Percentiles rank a stretch among this genome's conserved stretches.
Evolutionary conservation across 2,888 invertebrate genomes (phyloP).

Genomic region (Drosophila siamana): DNA sequence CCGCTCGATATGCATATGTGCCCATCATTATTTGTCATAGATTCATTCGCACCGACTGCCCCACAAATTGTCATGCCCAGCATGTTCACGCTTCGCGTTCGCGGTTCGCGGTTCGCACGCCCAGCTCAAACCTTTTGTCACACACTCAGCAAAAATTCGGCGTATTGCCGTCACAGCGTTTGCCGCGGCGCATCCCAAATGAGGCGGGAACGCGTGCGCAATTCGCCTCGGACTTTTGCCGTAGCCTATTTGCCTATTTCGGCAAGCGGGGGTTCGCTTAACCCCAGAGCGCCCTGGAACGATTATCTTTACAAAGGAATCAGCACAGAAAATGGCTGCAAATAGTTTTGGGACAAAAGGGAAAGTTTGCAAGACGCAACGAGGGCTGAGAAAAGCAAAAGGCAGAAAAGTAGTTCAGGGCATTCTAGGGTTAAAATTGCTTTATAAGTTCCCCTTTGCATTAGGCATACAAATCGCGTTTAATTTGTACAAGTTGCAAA

Average conservation of each 20-base stretch:
- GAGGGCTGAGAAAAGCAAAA: neutral
- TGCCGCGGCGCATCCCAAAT: conserved; percentile 60
- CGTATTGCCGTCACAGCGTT: conserved; percentile 22
- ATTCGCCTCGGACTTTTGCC: conserved; percentile 38
- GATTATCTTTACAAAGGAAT: neutral
- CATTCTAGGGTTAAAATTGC: conserved; percentile 53
- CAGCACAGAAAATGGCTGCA: too few relatives aligned
- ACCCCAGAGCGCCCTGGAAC: conserved; percentile 31
- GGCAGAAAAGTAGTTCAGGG: neutral
- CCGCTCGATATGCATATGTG: conserved; percentile 8
- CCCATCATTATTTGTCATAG: conserved; percentile 36
- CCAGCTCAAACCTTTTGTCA: conserved; percentile 21
- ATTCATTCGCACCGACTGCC: conserved; percentile 14
- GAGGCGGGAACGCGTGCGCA: conserved; percentile 66
- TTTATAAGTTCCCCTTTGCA: conserved; percentile 15
- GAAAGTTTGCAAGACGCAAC: neutral
- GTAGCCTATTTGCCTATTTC: conserved; percentile 54
- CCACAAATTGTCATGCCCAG: conserved; percentile 51
- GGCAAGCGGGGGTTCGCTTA: conserved; percentile 17
- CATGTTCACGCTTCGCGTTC: conserved; percentile 38
- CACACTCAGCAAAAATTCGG: conserved; percentile 38
- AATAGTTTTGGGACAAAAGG: too few relatives aligned
- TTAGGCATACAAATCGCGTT: conserved; percentile 58
- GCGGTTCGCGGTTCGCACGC: conserved; percentile 76
- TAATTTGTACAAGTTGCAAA: conserved; percentile 23